phyloP scores from a whole-genome alignment of 2,113 vertebrate species.

The Halichoerus grypus region DNA sequence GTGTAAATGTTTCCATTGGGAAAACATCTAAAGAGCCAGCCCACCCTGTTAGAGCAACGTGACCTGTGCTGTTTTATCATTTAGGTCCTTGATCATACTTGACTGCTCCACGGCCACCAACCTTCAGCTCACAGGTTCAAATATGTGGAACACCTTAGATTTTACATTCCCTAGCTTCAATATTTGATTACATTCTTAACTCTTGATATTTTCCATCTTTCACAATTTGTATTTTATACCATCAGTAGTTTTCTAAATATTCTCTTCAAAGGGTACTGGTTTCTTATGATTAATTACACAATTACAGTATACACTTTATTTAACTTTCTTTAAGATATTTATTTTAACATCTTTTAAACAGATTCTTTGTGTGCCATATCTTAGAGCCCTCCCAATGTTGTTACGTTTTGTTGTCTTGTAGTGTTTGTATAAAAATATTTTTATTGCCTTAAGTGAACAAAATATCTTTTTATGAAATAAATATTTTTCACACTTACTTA shows the following conservation, averaged over 20 bases:
- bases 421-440: not conserved
- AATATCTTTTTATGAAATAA: not conserved
- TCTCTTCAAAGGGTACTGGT: not conserved
- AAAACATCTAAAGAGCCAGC: not conserved
- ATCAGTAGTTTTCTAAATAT: not conserved
- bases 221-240: not conserved
- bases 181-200: not conserved
- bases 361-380: not conserved
- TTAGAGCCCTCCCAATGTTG: not conserved
- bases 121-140: not conserved
- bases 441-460: not conserved
- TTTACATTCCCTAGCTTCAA: not conserved
- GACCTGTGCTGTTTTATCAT: rapidly evolving
- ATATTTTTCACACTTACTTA: not conserved
- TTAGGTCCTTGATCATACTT: not conserved
- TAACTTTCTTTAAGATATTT: not conserved
- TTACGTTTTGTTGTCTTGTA: not conserved
- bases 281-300: not conserved
- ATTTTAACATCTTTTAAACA: conserved; percentile 3
- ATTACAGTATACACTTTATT: not conserved
- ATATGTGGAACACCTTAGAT: not conserved
- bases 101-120: not conserved
- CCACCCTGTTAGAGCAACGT: not conserved
- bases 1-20: not conserved
- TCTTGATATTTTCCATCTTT: not conserved